A percentile compares a stretch with the other conserved stretches of the same genome.
These are phyloP conservation scores for Pinna nobilis DNA, from an alignment of 1,140 invertebrate genomes.

Conservation along the genomic window DNA sequence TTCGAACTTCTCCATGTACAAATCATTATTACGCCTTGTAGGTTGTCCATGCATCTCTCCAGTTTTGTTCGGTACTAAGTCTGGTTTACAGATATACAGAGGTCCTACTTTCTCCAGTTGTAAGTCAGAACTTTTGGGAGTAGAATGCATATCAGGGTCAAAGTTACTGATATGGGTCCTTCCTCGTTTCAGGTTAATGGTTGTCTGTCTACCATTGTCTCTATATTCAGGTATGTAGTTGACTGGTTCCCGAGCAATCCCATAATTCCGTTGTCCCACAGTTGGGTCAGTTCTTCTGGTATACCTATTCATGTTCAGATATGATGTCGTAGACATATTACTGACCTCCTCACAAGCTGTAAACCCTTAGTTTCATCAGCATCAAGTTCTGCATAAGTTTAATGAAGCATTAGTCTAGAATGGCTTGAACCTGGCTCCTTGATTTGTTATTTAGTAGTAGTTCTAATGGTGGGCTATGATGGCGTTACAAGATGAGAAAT, in stretches of 20 bases:
- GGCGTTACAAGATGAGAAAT: constrained; percentile 8
- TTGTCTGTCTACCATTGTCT: background rate
- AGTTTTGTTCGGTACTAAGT: constrained; percentile 19
- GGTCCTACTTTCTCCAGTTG: background rate
- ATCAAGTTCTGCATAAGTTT: no score
- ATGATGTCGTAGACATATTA: constrained; percentile 10
- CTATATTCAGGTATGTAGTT: background rate
- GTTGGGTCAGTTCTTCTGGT: background rate
- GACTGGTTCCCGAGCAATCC: background rate
- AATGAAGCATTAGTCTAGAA: constrained; percentile 16
- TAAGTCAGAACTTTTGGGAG: constrained; percentile 34
- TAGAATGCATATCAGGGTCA: constrained; percentile 31
- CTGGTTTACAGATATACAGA: constrained; percentile 1
- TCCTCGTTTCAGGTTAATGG: background rate
- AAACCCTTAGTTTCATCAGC: no score
- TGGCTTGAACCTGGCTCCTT: no score
- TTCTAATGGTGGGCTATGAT: constrained; percentile 8
- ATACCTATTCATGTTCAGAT: background rate
- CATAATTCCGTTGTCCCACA: background rate
- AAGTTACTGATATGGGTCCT: constrained; percentile 4
- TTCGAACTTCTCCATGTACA: constrained; percentile 12
- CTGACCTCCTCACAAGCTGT: no score
- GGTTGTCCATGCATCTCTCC: background rate
- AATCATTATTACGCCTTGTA: background rate
- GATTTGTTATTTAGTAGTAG: constrained; percentile 15